phyloP scores from a whole-genome alignment of 2,113 vertebrate genomes.

The Mormoops blainvillei region DNA sequence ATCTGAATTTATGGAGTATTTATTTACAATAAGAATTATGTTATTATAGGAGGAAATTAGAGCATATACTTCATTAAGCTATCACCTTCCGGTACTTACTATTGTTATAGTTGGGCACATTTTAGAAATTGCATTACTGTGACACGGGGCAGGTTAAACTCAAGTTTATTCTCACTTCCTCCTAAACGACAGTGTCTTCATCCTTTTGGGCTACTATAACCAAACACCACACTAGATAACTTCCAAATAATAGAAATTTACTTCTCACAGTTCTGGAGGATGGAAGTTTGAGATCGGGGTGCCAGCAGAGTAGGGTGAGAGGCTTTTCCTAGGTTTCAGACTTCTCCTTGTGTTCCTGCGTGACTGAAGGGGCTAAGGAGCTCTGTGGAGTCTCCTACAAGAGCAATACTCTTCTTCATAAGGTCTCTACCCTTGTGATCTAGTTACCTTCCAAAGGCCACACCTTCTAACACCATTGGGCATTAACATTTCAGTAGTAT shows the following conservation, averaged over 20 bases:
- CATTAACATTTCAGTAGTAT: neutral
- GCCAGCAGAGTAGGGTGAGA: neutral
- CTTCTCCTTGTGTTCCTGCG: neutral
- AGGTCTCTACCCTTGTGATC: neutral
- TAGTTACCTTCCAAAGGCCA: neutral
- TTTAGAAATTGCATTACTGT: constrained; percentile 6
- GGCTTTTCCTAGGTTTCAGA: neutral
- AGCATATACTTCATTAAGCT: constrained; percentile 37
- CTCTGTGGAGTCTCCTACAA: neutral
- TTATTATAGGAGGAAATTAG: neutral
- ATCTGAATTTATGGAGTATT: neutral
- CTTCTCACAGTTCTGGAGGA: neutral
- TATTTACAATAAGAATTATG: neutral
- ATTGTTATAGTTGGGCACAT: neutral
- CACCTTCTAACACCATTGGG: neutral
- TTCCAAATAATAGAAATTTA: no score
- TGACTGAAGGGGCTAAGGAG: neutral
- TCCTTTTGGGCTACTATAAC: neutral
- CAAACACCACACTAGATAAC: no score
- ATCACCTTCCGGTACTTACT: neutral
- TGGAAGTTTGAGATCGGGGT: neutral
- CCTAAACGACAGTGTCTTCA: neutral
- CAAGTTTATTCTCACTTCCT: neutral
- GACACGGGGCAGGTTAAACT: neutral
- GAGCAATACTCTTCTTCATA: neutral